Conservation (phyloP, 1,140 invertebrate genomes). For the Leptopilina boulardi region DNA sequence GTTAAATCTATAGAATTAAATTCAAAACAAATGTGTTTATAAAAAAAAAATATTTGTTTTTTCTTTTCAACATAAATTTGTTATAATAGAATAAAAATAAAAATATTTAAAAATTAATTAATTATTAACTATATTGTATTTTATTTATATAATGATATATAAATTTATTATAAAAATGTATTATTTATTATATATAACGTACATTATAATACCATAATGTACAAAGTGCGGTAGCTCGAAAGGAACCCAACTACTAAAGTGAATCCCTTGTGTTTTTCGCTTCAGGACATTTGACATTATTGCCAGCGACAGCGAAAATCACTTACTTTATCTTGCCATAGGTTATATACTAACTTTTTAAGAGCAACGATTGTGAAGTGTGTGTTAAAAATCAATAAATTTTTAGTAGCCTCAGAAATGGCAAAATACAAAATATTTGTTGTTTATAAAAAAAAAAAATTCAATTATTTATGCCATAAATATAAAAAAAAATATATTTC, state of each 20-base stretch:
- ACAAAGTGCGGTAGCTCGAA: not conserved
- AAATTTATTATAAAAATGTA: not conserved
- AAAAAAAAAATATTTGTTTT: too few species aligned
- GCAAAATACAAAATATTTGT: not conserved
- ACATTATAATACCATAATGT: not conserved
- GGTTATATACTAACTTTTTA: slow-evolving; percentile 14
- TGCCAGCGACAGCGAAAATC: slow-evolving; percentile 16
- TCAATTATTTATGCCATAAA: too few species aligned
- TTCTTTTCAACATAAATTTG: too few species aligned
- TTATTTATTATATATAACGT: not conserved
- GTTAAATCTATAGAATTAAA: too few species aligned
- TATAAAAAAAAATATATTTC: too few species aligned
- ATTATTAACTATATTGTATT: too few species aligned
- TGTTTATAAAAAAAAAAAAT: not conserved
- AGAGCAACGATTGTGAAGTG: slow-evolving; percentile 6
- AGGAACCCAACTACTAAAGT: not conserved
- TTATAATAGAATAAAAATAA: too few species aligned
- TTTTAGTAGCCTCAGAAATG: not conserved
- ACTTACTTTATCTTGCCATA: slow-evolving; percentile 17
- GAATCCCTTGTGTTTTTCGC: slow-evolving; percentile 12
- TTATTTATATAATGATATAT: too few species aligned
- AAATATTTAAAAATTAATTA: too few species aligned
- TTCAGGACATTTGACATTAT: slow-evolving; percentile 17
- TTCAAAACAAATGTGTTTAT: too few species aligned
- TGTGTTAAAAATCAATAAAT: slow-evolving; percentile 18